Conservation (phyloP, 1,140 invertebrate species). For the Pygmarrhopalites habei region DNA sequence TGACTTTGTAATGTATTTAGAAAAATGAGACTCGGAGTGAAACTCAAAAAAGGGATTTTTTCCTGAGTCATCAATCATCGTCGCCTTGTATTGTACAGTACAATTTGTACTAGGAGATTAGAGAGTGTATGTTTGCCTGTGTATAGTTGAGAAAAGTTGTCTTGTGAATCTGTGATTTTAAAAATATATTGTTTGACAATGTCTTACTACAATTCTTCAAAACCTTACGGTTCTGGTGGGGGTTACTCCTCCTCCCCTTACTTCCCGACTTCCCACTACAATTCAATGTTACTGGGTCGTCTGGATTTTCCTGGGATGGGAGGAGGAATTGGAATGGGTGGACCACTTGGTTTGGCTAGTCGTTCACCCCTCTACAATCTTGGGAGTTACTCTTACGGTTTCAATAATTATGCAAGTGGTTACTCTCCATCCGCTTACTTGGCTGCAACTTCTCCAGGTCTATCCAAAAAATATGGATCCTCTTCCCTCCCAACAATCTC, state of each 20-base stretch:
- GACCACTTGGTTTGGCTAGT: background rate
- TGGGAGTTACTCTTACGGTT: conserved; percentile 14
- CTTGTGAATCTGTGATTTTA: too few relatives aligned
- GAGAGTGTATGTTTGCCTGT: too few relatives aligned
- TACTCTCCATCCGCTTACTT: background rate
- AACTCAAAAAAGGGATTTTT: too few relatives aligned
- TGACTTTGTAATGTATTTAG: too few relatives aligned
- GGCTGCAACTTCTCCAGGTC: background rate
- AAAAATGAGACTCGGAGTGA: too few relatives aligned
- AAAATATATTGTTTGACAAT: background rate
- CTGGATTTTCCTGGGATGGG: conserved; percentile 5
- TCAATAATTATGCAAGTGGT: background rate
- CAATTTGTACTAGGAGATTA: too few relatives aligned
- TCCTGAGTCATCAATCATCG: too few relatives aligned
- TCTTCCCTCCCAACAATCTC: conserved; percentile 65
- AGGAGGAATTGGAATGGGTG: background rate
- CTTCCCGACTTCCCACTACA: background rate
- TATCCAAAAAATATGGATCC: conserved; percentile 48
- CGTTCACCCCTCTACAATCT: conserved; percentile 16
- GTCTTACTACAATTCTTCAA: background rate
- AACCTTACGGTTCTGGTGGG: background rate
- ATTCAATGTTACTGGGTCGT: conserved; percentile 9
- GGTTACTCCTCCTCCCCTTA: background rate
- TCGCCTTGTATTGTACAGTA: too few relatives aligned
- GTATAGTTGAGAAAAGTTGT: too few relatives aligned